These are phyloP conservation scores for Motacilla tschutschensis DNA, from an alignment of 2,113 vertebrate genomes.

Conservation along the genomic window DNA sequence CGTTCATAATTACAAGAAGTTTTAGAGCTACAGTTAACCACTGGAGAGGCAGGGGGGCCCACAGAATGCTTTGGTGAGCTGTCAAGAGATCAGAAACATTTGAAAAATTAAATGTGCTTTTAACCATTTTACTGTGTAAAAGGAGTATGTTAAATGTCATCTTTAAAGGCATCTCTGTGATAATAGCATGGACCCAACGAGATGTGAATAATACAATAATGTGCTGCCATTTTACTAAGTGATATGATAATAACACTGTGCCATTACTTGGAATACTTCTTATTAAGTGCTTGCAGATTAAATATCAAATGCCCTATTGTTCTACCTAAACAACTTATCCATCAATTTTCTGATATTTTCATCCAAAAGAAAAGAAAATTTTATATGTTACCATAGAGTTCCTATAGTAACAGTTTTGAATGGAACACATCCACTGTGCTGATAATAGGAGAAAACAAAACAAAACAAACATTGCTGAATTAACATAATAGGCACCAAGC, in stretches of 20 bases:
- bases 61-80: constrained; percentile 52
- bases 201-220: constrained; percentile 71
- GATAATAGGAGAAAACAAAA: constrained; percentile 41
- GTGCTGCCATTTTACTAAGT: constrained; percentile 66
- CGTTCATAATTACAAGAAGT: constrained; percentile 69
- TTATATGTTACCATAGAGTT: constrained; percentile 43
- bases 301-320: constrained; percentile 66
- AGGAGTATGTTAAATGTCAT: constrained; percentile 64
- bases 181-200: constrained; percentile 58
- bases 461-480: constrained; percentile 50
- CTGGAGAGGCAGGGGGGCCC: constrained; percentile 56
- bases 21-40: constrained; percentile 66
- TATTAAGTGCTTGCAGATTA: constrained; percentile 63
- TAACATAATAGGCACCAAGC: background rate
- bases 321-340: constrained; percentile 68
- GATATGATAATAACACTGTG: constrained; percentile 64
- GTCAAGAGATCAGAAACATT: constrained; percentile 64
- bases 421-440: constrained; percentile 2
- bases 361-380: constrained; percentile 57
- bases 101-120: constrained; percentile 66
- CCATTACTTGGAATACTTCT: constrained; percentile 67
- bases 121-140: constrained; percentile 60
- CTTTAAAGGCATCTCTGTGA: constrained; percentile 57
- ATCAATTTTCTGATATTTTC: constrained; percentile 69
- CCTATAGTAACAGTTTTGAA: constrained; percentile 59